A percentile compares a stretch with the other conserved stretches of the same genome.
Evolutionary conservation across 2,113 vertebrate genomes (phyloP).

Genomic region (Todiramphus chloris): DNA sequence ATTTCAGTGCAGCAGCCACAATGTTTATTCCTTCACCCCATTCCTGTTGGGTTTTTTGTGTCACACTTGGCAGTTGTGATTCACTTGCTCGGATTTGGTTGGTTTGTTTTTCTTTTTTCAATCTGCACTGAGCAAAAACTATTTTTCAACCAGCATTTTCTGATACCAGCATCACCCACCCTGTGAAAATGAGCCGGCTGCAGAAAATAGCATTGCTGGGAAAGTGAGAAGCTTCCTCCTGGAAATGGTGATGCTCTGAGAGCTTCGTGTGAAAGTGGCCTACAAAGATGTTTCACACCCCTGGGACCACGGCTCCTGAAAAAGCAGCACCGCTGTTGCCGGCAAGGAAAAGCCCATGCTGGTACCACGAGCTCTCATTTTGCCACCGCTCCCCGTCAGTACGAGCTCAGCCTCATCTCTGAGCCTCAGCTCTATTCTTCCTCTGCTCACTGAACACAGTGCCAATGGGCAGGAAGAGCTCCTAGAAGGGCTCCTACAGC

Average conservation of each 20-base stretch:
- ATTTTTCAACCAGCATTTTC: neutral
- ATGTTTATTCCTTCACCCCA: neutral
- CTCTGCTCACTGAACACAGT: rapidly evolving
- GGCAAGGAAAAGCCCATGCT: neutral
- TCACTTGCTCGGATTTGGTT: neutral
- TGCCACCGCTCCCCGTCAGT: neutral
- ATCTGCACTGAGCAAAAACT: neutral
- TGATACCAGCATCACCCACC: neutral
- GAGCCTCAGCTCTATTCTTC: neutral
- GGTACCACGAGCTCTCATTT: neutral
- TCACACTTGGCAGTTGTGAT: constrained; percentile 1
- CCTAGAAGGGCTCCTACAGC: neutral
- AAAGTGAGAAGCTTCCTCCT: constrained; percentile 62
- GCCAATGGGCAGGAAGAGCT: rapidly evolving
- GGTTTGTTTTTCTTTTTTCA: constrained; percentile 25
- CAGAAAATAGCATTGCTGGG: constrained; percentile 23
- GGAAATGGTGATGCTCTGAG: constrained; percentile 56
- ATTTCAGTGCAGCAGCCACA: neutral
- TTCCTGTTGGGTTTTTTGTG: neutral
- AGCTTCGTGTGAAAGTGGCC: constrained; percentile 39
- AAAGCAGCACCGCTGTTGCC: neutral
- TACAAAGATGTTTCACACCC: neutral
- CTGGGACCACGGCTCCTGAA: neutral
- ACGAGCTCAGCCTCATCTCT: rapidly evolving
- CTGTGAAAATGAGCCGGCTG: neutral